Evolutionary conservation across 2,888 invertebrate species (phyloP).

Genomic region (Phyto melanocephala): DNA sequence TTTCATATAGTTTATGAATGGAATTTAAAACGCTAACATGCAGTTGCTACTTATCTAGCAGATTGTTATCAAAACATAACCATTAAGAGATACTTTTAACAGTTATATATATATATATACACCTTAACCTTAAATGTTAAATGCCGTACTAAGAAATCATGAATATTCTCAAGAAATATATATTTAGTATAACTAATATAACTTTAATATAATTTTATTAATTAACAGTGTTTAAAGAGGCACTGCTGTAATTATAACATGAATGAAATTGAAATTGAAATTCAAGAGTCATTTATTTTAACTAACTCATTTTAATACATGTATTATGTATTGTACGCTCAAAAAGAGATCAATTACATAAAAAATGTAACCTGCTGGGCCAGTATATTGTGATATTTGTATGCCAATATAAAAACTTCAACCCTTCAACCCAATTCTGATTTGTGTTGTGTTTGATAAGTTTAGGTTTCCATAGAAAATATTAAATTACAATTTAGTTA

Average conservation of each 20-base stretch:
- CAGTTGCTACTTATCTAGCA: neutral
- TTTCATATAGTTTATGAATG: neutral
- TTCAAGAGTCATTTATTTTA: too few species aligned
- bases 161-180: too few species aligned
- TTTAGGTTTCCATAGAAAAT: neutral
- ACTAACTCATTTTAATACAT: too few species aligned
- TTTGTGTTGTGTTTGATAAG: neutral
- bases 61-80: neutral
- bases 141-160: too few species aligned
- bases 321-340: too few species aligned
- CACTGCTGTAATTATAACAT: too few species aligned
- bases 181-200: too few species aligned
- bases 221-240: too few species aligned
- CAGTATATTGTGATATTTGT: neutral
- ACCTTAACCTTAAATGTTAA: too few species aligned
- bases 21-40: neutral
- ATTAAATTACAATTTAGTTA: conserved; percentile 13
- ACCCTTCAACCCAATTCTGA: neutral
- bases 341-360: too few species aligned
- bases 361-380: neutral
- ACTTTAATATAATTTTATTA: too few species aligned
- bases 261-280: too few species aligned
- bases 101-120: neutral
- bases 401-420: neutral
- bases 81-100: conserved; percentile 1